Conservation (phyloP, 92 coral and sea anemone genomes). For the Pocillopora meandrina region DNA sequence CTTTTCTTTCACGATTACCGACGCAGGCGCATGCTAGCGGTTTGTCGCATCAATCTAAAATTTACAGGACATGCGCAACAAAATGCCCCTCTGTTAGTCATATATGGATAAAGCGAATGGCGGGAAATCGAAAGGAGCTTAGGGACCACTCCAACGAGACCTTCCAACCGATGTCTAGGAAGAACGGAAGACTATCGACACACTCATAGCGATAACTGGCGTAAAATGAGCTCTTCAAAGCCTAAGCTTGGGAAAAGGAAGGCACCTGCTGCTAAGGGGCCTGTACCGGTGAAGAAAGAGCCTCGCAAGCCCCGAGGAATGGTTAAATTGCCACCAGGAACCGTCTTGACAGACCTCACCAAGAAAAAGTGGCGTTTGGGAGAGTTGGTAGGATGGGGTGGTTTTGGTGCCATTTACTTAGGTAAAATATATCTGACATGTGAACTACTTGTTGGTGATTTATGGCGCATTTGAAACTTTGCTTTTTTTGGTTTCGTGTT, state of each 20-base stretch:
- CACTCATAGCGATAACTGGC: not conserved
- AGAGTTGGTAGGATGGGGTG: conserved; percentile 95
- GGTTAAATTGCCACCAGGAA: conserved; percentile 84
- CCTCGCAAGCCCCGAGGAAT: conserved; percentile 93
- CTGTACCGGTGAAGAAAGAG: conserved; percentile 56
- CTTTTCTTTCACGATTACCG: too few species aligned
- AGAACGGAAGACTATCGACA: not conserved
- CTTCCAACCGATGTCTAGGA: not conserved
- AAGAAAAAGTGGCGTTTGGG: conserved; percentile 90
- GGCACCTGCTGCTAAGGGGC: conserved; percentile 59
- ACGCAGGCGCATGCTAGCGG: not conserved
- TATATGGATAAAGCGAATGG: conserved; percentile 14
- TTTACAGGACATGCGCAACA: too few species aligned
- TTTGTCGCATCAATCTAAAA: too few species aligned
- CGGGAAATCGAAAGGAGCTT: conserved; percentile 26
- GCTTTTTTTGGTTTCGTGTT: too few species aligned
- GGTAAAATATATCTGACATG: conserved; percentile 43
- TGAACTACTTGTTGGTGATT: not conserved
- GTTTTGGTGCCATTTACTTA: conserved; percentile 96
- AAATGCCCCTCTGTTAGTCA: too few species aligned
- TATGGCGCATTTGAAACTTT: too few species aligned
- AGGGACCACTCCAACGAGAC: conserved; percentile 20
- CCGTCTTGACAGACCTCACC: conserved; percentile 73
- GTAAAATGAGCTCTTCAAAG: conserved; percentile 75
- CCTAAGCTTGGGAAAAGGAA: conserved; percentile 59